These are phyloP conservation scores for Eueides isabella DNA, from an alignment of 1,140 invertebrate genomes.

Conservation along the genomic window DNA sequence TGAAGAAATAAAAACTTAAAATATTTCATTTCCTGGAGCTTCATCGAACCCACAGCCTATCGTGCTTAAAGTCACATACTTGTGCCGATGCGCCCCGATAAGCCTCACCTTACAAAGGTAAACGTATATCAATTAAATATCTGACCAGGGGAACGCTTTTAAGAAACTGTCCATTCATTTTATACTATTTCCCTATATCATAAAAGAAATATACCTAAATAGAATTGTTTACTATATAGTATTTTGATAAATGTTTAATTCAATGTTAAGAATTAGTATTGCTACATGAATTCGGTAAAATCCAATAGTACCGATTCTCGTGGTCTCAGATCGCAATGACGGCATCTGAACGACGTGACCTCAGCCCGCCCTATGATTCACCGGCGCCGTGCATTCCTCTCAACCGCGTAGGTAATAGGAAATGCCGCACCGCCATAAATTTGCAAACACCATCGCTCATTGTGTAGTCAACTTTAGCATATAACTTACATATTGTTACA, in stretches of 20 bases:
- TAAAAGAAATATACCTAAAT: too few species aligned
- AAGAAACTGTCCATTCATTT: too few species aligned
- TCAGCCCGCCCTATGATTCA: conserved; percentile 63
- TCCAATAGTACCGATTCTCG: not conserved
- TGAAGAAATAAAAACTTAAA: too few species aligned
- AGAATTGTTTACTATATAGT: too few species aligned
- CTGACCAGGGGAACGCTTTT: not conserved
- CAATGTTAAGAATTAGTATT: not conserved
- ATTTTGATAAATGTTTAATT: not conserved
- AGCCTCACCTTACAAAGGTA: too few species aligned
- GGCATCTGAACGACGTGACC: conserved; percentile 66
- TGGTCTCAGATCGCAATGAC: conserved; percentile 51
- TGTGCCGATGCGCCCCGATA: too few species aligned
- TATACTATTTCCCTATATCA: too few species aligned
- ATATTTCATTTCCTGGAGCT: too few species aligned
- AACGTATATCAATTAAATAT: not conserved
- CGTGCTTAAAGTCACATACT: too few species aligned
- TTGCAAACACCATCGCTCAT: conserved; percentile 58
- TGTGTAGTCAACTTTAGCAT: conserved; percentile 32
- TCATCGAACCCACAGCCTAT: too few species aligned
- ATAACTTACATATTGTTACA: conserved; percentile 19
- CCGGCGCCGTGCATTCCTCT: conserved; percentile 60
- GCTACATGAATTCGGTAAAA: not conserved
- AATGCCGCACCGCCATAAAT: conserved; percentile 71
- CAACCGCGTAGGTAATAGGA: conserved; percentile 71